Base-by-base conservation (phyloP, 2,113 vertebrate species). In the Charadrius vociferus region DNA sequence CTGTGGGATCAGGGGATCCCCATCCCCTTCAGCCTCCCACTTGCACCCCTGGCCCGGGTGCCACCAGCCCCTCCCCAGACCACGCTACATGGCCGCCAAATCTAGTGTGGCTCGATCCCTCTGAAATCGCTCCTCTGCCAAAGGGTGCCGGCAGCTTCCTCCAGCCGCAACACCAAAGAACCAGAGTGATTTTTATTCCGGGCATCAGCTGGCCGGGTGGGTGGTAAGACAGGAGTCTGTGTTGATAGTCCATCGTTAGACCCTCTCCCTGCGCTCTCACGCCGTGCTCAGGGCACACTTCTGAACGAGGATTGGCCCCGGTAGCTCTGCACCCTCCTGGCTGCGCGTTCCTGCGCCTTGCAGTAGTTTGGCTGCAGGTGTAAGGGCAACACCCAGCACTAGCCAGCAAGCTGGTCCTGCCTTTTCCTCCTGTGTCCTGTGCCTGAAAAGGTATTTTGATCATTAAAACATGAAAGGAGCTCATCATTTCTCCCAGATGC, bases 391-490 rank as follows among this genome's bases (percentile, higher is more conserved):
- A 14, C 36, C 9, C 70, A 32, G 55, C 30, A 21, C 47, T 36
- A 59, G 81, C 32, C 74, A 82, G 58, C 47, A 14, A 49, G 59
- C 14, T 14, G 37, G 20, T 50, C 39, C 41, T 78, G 52, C 71
- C 65, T 34, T 77, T 59, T 43, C 39, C 59, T 87, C 58, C 71
- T 8, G 5, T 19, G 23, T 14, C 39, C 32, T 78, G 29, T 20
- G 55, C 32, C 72, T 62, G 34, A n/a, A 24, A 8, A 80, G 52
- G 24, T 34, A 45, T 45, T 58, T 41, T 88, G 86, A 19, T 66
- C 61, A 91, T 95, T 82, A 73, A 90, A 73, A 86, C 32, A 55
- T 81, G 58, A 90, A 96, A 93, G 95, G 67, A 91, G 55, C 82
- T 84, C 72, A 24, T 32, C 7, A 7, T 79, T 88, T 88, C 68